phyloP scores from a whole-genome alignment of 1,140 invertebrate genomes.

The Drosophila ogumai region DNA sequence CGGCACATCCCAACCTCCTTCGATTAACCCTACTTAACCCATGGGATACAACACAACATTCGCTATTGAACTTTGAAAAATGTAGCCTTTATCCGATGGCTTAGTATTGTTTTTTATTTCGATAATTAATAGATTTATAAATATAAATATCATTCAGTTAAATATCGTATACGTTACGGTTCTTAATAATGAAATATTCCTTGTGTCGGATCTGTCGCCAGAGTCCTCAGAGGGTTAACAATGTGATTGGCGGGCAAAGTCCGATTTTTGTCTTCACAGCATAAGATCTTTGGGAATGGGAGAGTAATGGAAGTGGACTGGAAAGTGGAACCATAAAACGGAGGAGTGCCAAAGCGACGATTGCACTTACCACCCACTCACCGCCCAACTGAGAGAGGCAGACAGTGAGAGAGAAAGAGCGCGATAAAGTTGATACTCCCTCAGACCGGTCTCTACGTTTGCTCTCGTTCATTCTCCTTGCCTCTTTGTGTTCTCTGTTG shows the following conservation, averaged over 20 bases:
- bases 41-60: neutral
- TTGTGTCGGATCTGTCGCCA: neutral
- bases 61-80: neutral
- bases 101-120: neutral
- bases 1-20: conserved; percentile 7
- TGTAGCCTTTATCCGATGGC: neutral
- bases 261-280: conserved; percentile 16
- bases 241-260: conserved; percentile 31
- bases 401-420: conserved; percentile 20
- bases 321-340: conserved; percentile 59
- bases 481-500: conserved; percentile 16
- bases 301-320: neutral
- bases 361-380: conserved; percentile 26
- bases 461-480: conserved; percentile 24
- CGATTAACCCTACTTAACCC: conserved; percentile 13
- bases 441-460: conserved; percentile 13
- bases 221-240: conserved; percentile 19
- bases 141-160: neutral
- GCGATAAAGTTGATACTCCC: conserved; percentile 17
- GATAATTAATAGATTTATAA: neutral
- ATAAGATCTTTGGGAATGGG: conserved; percentile 20
- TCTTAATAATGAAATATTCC: neutral
- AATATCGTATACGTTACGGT: neutral
- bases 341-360: conserved; percentile 26
- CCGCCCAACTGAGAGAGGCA: conserved; percentile 20